A percentile compares a stretch with the other conserved stretches of the same genome.
Conservation (phyloP, 2,888 invertebrate genomes). For the Aleiodes testaceus region DNA sequence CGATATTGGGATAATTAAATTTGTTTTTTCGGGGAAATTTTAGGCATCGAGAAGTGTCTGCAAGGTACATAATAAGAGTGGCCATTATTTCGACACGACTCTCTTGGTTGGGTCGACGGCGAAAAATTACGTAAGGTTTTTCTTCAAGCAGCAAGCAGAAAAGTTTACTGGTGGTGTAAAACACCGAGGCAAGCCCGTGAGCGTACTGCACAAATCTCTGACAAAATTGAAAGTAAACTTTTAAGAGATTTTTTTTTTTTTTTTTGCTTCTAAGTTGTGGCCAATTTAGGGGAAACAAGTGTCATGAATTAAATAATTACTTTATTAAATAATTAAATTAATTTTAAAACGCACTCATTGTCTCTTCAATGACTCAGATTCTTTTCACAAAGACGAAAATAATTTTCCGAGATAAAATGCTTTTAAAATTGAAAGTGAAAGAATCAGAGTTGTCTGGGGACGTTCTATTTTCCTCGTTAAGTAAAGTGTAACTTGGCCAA, state of each 20-base stretch:
- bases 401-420: conserved; percentile 17
- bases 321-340: too few species aligned
- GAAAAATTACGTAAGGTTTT: conserved; percentile 59
- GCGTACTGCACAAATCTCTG: conserved; percentile 54
- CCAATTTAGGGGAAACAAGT: conserved; percentile 35
- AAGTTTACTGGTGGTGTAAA: neutral
- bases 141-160: conserved; percentile 32
- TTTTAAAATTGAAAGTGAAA: conserved; percentile 41
- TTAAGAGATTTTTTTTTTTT: conserved; percentile 49
- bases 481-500: conserved; percentile 65
- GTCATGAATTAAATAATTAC: too few species aligned
- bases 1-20: too few species aligned
- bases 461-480: conserved; percentile 69
- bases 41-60: conserved; percentile 47
- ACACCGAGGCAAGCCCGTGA: conserved; percentile 52
- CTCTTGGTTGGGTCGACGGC: conserved; percentile 61
- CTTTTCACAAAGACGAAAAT: neutral
- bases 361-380: neutral
- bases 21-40: too few species aligned
- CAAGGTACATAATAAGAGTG: conserved; percentile 66
- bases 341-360: too few species aligned
- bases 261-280: conserved; percentile 4
- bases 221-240: conserved; percentile 71
- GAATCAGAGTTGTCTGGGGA: conserved; percentile 44
- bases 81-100: conserved; percentile 70